phyloP scores from a whole-genome alignment of 2,888 invertebrate genomes.

The Leptopterna dolabrata region DNA sequence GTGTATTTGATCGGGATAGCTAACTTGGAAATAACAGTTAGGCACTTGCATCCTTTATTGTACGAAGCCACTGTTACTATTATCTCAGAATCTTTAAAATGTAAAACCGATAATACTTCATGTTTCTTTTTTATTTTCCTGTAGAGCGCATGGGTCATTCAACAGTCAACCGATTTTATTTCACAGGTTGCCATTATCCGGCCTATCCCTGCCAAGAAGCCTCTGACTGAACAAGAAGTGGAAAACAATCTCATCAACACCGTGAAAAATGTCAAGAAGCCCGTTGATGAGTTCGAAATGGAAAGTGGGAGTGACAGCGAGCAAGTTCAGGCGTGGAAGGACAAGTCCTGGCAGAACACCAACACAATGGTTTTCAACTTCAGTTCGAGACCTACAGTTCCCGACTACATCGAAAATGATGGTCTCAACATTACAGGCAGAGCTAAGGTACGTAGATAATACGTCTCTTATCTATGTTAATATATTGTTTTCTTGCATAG shows the following conservation, averaged over 20 bases:
- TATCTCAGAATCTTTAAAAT: too few species aligned
- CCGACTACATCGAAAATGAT: constrained; percentile 92
- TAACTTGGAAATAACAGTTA: too few species aligned
- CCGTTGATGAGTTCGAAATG: neutral
- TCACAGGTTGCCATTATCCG: constrained; percentile 70
- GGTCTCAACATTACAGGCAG: constrained; percentile 74
- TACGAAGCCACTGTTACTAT: too few species aligned
- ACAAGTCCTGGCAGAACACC: constrained; percentile 72
- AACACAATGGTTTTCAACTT: constrained; percentile 89
- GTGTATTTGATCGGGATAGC: too few species aligned
- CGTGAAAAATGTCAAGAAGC: constrained; percentile 69
- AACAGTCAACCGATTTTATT: neutral
- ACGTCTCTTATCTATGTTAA: neutral
- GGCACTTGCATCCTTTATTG: too few species aligned
- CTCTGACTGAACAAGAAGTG: constrained; percentile 73
- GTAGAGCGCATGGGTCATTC: too few species aligned
- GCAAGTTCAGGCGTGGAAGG: constrained; percentile 66
- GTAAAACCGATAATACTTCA: too few species aligned
- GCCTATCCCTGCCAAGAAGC: constrained; percentile 68
- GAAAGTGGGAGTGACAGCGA: constrained; percentile 41
- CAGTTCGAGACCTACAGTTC: constrained; percentile 84
- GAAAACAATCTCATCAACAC: constrained; percentile 78
- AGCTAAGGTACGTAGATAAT: constrained; percentile 13
- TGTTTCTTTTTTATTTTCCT: too few species aligned
- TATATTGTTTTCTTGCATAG: neutral